These are phyloP conservation scores for Melolontha melolontha DNA, from an alignment of 2,888 invertebrate genomes.

Conservation along the genomic window DNA sequence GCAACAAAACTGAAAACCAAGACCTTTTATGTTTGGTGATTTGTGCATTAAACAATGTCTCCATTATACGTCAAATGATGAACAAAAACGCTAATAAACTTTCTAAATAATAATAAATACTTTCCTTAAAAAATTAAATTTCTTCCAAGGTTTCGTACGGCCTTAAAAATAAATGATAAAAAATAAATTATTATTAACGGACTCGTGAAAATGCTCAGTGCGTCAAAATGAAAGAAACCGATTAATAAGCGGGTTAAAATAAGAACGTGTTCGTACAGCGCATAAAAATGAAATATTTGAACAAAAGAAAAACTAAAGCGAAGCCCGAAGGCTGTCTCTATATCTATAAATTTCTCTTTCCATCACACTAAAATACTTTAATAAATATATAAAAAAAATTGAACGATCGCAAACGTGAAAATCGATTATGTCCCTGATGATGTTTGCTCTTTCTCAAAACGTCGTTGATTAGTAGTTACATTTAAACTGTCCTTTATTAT, in stretches of 20 bases:
- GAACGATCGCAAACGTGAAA: slow-evolving; percentile 13
- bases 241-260: background rate
- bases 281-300: slow-evolving; percentile 29
- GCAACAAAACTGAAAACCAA: no score
- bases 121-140: slow-evolving; percentile 19
- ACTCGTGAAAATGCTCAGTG: slow-evolving; percentile 43
- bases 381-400: background rate
- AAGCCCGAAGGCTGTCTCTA: slow-evolving; percentile 40
- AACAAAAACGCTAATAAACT: slow-evolving; percentile 1
- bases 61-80: background rate
- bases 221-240: slow-evolving; percentile 46
- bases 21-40: no score
- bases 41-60: no score
- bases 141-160: slow-evolving; percentile 56
- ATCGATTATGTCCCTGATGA: slow-evolving; percentile 21
- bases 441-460: slow-evolving; percentile 18
- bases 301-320: slow-evolving; percentile 46
- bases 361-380: slow-evolving; percentile 19
- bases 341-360: slow-evolving; percentile 28
- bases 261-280: slow-evolving; percentile 19
- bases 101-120: slow-evolving; percentile 10
- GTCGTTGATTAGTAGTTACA: slow-evolving; percentile 19
- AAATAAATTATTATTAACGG: background rate
- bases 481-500: slow-evolving; percentile 11
- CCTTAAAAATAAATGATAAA: slow-evolving; percentile 51